Evolutionary conservation across 2,797 vertebrate genomes (phyloP).

Genomic region (Alcedo quadribrachys): DNA sequence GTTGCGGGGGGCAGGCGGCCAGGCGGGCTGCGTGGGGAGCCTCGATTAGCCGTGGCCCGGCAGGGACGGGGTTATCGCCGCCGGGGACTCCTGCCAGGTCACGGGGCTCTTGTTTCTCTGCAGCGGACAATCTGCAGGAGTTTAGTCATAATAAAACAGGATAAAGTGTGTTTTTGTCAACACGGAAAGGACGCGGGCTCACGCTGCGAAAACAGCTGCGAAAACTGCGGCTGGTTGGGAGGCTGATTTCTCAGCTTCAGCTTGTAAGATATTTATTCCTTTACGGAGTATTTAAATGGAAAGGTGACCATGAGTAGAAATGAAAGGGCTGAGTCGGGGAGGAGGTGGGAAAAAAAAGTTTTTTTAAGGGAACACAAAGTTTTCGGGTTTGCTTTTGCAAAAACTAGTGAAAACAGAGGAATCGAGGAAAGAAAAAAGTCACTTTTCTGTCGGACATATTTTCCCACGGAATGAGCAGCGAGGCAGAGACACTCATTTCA

Average conservation of each 20-base stretch:
- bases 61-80: neutral
- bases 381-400: neutral
- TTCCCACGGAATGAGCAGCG: neutral
- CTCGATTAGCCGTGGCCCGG: neutral
- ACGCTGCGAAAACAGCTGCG: neutral
- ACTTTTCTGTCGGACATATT: neutral
- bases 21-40: neutral
- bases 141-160: constrained; percentile 27
- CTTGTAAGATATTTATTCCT: neutral
- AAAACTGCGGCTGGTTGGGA: accelerated
- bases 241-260: neutral
- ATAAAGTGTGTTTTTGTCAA: neutral
- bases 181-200: neutral
- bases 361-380: neutral
- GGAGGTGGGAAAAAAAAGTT: accelerated
- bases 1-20: neutral
- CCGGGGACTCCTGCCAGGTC: constrained; percentile 23
- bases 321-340: neutral
- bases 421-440: neutral
- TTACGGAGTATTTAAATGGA: neutral
- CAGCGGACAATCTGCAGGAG: constrained; percentile 5
- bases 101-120: neutral
- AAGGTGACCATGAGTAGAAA: neutral
- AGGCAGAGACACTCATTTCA: accelerated
- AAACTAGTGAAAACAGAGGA: neutral